Percentiles rank a stretch among this genome's conserved stretches.
Conservation (phyloP, 2,113 vertebrate species). For the Epinephelus fuscoguttatus region DNA sequence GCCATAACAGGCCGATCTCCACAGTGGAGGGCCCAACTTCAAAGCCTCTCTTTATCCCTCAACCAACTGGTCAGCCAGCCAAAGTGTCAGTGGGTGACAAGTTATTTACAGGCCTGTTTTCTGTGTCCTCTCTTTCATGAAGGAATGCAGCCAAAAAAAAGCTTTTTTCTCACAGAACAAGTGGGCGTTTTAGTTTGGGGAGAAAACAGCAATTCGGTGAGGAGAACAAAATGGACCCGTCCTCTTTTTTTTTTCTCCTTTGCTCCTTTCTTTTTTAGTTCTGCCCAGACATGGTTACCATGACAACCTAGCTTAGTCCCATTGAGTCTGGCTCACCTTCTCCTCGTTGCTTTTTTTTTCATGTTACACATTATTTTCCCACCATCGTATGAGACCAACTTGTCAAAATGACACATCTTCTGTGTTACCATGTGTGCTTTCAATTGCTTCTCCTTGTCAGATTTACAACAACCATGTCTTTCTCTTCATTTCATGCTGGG, state of each 20-base stretch:
- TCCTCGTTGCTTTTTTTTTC: constrained; percentile 2
- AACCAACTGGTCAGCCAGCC: constrained; percentile 35
- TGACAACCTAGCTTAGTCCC: constrained; percentile 75
- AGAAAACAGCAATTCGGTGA: constrained; percentile 33
- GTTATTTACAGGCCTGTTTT: constrained; percentile 60
- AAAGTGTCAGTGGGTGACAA: constrained; percentile 54
- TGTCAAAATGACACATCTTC: neutral
- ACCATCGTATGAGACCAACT: neutral
- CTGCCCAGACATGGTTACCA: constrained; percentile 76
- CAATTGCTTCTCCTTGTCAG: too few relatives aligned
- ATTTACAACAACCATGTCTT: neutral
- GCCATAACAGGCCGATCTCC: constrained; percentile 11
- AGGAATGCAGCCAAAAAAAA: constrained; percentile 18
- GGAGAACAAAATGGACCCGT: constrained; percentile 60
- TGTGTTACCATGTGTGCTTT: neutral
- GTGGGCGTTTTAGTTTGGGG: neutral
- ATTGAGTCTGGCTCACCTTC: constrained; percentile 59
- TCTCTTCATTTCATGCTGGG: neutral
- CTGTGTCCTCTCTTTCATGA: neutral
- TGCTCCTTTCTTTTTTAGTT: constrained; percentile 36
- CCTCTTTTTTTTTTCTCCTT: constrained; percentile 45
- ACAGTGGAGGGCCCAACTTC: constrained; percentile 19
- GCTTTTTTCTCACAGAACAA: constrained; percentile 4
- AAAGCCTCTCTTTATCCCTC: constrained; percentile 59
- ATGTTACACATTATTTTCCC: constrained; percentile 15